Percentiles rank a stretch among this genome's conserved stretches.
phyloP scores from a whole-genome alignment of 2,797 vertebrate genomes.

The Pelobates cultripes region DNA sequence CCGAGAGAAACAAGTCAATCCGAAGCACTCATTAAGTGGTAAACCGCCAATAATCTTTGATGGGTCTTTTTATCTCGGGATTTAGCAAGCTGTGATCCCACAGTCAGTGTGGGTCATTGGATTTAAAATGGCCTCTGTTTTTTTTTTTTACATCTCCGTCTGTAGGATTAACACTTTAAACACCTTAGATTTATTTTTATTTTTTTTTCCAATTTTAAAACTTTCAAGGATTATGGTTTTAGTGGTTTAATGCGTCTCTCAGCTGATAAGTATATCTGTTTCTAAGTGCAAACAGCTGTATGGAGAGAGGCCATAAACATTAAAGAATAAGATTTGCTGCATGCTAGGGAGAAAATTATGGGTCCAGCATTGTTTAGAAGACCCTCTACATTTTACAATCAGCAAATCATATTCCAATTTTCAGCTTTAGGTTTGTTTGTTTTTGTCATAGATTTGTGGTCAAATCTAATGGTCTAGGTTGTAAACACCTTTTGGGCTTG shows the following conservation, averaged over 20 bases:
- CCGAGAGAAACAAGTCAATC: slow-evolving; percentile 75
- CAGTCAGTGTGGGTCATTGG: slow-evolving; percentile 69
- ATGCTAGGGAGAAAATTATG: no score
- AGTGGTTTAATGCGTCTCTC: neutral
- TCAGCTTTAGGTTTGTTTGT: no score
- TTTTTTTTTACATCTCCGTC: slow-evolving; percentile 63
- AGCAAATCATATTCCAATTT: no score
- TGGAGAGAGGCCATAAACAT: neutral
- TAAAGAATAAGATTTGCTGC: no score
- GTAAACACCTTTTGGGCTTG: no score
- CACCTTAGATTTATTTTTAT: slow-evolving; percentile 4
- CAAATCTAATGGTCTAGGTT: no score
- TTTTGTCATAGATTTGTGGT: no score
- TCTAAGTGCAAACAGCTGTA: neutral
- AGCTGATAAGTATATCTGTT: slow-evolving; percentile 20
- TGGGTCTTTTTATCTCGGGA: slow-evolving; percentile 78
- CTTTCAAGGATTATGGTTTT: slow-evolving; percentile 33
- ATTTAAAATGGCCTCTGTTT: slow-evolving; percentile 51
- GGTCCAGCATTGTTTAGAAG: no score
- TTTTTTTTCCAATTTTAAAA: slow-evolving; percentile 11
- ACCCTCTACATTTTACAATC: no score
- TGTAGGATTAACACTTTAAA: slow-evolving; percentile 72
- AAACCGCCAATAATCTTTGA: slow-evolving; percentile 81
- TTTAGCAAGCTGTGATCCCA: slow-evolving; percentile 76
- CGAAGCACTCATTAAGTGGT: slow-evolving; percentile 80